Base-by-base conservation (phyloP, 2,113 vertebrate species). In the Pelodiscus sinensis region DNA sequence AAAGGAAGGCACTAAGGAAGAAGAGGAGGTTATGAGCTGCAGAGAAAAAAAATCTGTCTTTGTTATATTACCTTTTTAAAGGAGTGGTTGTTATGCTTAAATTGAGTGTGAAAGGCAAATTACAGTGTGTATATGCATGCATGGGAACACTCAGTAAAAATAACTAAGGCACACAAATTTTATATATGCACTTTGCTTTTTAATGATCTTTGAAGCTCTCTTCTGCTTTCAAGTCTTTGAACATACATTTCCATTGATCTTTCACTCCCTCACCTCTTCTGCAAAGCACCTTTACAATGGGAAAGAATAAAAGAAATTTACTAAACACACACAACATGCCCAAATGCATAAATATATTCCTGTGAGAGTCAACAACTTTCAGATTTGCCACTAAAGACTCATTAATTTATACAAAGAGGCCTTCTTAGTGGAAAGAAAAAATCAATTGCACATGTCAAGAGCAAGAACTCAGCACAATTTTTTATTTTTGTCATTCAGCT, bases 381-480 rank as follows among this genome's bases (percentile, higher is more conserved):
- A 60, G 44, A 82, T 79, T 93, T 86, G 18, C 25, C 68, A 77
- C 84, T 82, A 91, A 89, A 50, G 18, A 86, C 3, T 31, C 81
- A 55, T 80, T 68, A 84, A 58, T 71, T 92, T 90, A 78, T 85
- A 77, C 62, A 86, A 86, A 83, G 18, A 68, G 29, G 79, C 35
- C 79, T 93, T 87, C 84, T 65, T 85, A 80, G 51, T 93, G 35
- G 29, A 89, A 94, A 79, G 58, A 88, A 82, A 82, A 93, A 91
- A 83, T 57, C 1, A 11, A 73, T 90, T 75, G 51, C 25, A 58
- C 0, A 2, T 78, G 65, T 87, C 79, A 83, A 14, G 31, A 96
- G 18, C 58, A 80, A 90, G 31, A 68, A 60, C 5, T 86, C 9
- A 52, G 5, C 8, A n/a, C 25, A 15, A 0, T 31, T 88, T 9